Evolutionary conservation across 2,797 vertebrate genomes (phyloP).

Genomic region (Myotis vivesi): DNA sequence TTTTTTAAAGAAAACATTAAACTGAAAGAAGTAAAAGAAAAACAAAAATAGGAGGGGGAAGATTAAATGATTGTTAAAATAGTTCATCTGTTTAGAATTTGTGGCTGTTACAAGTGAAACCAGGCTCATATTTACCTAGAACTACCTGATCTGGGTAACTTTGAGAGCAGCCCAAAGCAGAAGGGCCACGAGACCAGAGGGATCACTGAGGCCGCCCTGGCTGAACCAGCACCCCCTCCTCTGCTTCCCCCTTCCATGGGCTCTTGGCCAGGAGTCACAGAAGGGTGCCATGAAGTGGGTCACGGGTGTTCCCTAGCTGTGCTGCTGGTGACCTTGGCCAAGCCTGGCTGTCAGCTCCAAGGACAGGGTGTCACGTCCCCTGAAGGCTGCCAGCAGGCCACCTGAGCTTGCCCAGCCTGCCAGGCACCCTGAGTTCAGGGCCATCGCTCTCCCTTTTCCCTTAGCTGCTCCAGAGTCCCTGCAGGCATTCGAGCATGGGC

Average conservation of each 20-base stretch:
- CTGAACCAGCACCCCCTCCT: neutral
- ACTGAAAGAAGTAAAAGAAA: neutral
- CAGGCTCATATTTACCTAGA: neutral
- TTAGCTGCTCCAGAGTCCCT: neutral
- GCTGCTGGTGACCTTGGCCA: neutral
- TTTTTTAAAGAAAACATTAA: constrained; percentile 30
- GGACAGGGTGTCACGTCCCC: neutral
- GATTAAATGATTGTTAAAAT: neutral
- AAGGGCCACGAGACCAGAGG: neutral
- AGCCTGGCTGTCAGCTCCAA: neutral
- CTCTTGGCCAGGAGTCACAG: neutral
- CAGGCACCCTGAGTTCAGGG: neutral
- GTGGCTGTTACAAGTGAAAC: neutral
- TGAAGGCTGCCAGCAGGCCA: neutral
- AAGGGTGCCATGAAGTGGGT: neutral
- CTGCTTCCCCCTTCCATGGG: neutral
- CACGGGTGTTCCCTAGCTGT: neutral
- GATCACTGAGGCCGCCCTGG: neutral
- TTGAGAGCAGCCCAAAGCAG: neutral
- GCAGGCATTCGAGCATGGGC: neutral
- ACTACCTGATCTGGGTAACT: neutral
- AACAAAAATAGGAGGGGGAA: neutral
- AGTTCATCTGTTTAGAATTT: neutral
- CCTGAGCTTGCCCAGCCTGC: constrained; percentile 14
- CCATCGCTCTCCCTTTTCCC: neutral